Base-by-base conservation (phyloP, 2,797 vertebrate species). In the Acipenser ruthenus region DNA sequence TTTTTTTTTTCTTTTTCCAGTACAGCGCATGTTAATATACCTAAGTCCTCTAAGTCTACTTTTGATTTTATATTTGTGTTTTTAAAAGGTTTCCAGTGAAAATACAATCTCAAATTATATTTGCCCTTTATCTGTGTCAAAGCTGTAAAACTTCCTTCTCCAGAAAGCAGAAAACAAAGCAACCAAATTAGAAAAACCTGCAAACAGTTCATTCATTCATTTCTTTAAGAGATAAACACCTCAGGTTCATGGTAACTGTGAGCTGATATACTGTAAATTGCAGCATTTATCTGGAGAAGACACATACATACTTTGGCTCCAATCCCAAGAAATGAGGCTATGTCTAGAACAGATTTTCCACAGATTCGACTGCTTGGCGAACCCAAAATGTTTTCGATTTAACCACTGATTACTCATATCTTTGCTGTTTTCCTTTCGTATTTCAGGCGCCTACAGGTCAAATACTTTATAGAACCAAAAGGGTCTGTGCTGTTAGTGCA, bases 251-350 rank as follows among this genome's bases (percentile, higher is more conserved):
- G 78, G 77, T 71, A 82, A 78, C 67, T 50, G 67, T 70, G 72
- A 74, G 60, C 74, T 82, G 80, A 86, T 82, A 82, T 83, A 78
- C 71, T 84, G 77, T 71, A 74, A 65, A 80, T 71, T 78, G 78
- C 84, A 80, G 84, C 77, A 80, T 82, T 78, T 80, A 72, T 86
- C 85, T 86, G 82, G 79, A 82, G 77, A 83, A 84, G 84, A 86
- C 81, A 79, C 84, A 87, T 90, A 89, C 90, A 89, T 91, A 82
- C 84, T 87, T 88, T 91, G 90, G 86, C 87, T 86, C 78, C 73
- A 77, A 68, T 84, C 88, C 82, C 79, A 72, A 68, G 76, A 76
- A 84, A 89, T 90, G 88, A 90, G 86, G 80, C 87, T 80, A 89
- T 82, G 89, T 90, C 87, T 91, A 85, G 81, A 65, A 65, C 77